A percentile compares a stretch with the other conserved stretches of the same genome.
Conservation (phyloP, 1,140 invertebrate genomes). For the Heliconius himera region DNA sequence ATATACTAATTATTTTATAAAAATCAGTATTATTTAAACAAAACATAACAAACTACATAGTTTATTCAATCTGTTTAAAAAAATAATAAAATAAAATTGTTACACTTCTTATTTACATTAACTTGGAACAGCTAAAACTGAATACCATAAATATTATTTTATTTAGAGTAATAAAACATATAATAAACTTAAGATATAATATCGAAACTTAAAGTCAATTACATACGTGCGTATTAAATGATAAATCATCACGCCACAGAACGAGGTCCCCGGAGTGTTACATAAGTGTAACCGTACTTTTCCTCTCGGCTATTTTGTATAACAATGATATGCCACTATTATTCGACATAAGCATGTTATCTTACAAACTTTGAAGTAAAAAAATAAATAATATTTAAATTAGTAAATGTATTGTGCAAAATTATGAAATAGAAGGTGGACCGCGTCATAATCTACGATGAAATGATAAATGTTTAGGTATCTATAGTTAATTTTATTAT, state of each 20-base stretch:
- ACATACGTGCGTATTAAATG: not conserved
- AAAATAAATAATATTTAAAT: too few relatives aligned
- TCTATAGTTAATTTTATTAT: not conserved
- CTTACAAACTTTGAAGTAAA: too few relatives aligned
- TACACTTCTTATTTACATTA: too few relatives aligned
- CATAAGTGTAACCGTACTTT: constrained; percentile 11
- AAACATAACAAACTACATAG: not conserved
- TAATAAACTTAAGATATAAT: not conserved
- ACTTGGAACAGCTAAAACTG: not conserved
- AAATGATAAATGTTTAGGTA: not conserved
- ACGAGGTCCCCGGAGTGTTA: constrained; percentile 6
- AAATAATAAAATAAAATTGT: too few relatives aligned
- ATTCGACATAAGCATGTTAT: not conserved
- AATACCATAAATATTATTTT: not conserved
- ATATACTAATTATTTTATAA: not conserved
- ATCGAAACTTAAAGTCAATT: not conserved
- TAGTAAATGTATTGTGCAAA: too few relatives aligned
- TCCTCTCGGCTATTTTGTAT: constrained; percentile 24
- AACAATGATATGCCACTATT: constrained; percentile 17
- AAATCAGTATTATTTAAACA: not conserved
- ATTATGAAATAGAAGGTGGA: too few relatives aligned
- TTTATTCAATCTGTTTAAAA: too few relatives aligned
- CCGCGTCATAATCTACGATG: not conserved
- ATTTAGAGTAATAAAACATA: not conserved
- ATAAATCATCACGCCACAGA: not conserved